A percentile compares a stretch with the other conserved stretches of the same genome.
phyloP scores from a whole-genome alignment of 1,140 invertebrate genomes.

The Tetragnatha versicolor region DNA sequence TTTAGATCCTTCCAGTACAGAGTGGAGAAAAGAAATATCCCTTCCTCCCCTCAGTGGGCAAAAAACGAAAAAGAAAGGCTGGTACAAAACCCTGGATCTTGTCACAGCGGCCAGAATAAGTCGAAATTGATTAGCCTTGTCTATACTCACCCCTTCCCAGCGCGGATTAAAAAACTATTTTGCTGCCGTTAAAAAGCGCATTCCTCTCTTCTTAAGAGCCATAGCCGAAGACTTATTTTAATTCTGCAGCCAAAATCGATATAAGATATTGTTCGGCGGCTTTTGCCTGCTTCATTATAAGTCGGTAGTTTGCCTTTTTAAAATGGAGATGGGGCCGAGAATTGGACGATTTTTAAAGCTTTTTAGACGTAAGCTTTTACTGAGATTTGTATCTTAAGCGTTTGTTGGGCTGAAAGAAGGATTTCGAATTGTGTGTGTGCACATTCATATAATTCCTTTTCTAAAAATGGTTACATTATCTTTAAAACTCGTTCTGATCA shows the following conservation, averaged over 20 bases:
- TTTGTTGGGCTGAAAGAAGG: no score
- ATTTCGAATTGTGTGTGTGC: no score
- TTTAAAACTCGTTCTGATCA: no score
- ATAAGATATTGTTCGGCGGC: slow-evolving; percentile 39
- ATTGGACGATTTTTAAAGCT: not conserved
- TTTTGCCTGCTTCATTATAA: slow-evolving; percentile 40
- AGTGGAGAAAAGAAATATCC: slow-evolving; percentile 36
- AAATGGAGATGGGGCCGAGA: slow-evolving; percentile 23
- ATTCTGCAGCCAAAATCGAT: slow-evolving; percentile 44
- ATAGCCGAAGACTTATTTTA: slow-evolving; percentile 37
- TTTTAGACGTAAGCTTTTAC: not conserved
- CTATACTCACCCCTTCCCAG: not conserved
- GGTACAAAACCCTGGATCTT: slow-evolving; percentile 42
- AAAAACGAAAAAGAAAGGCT: slow-evolving; percentile 9
- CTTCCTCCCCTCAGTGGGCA: slow-evolving; percentile 2
- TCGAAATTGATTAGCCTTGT: slow-evolving; percentile 52
- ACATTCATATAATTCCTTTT: no score
- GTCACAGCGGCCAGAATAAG: slow-evolving; percentile 32
- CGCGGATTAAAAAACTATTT: slow-evolving; percentile 52
- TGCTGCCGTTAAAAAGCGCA: slow-evolving; percentile 39
- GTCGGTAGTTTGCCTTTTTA: slow-evolving; percentile 34
- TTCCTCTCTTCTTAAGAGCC: slow-evolving; percentile 32
- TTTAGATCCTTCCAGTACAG: slow-evolving; percentile 47
- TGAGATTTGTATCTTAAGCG: not conserved
- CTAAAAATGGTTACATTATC: no score